phyloP scores from a whole-genome alignment of 2,113 vertebrate genomes.

The Albula glossodonta region DNA sequence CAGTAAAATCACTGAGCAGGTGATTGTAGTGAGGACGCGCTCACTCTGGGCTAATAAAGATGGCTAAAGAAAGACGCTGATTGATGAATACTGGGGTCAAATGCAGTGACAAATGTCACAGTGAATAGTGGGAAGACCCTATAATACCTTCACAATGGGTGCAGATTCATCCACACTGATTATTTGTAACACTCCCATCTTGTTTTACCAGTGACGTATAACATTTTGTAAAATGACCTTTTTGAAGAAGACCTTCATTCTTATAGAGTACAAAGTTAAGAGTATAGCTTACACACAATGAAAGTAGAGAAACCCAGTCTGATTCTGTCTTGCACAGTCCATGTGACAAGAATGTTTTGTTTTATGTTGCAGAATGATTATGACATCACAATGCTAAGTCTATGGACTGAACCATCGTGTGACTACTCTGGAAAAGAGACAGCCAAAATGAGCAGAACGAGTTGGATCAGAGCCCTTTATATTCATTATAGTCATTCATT shows the following conservation, averaged over 20 bases:
- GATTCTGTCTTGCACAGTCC: background rate
- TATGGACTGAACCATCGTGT: background rate
- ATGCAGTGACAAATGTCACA: background rate
- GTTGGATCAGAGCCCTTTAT: background rate
- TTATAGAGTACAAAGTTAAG: background rate
- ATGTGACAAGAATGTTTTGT: background rate
- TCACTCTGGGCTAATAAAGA: background rate
- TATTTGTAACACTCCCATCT: background rate
- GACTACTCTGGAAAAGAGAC: background rate
- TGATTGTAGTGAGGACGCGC: background rate
- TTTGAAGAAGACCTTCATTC: background rate
- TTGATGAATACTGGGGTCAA: background rate
- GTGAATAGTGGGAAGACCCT: background rate
- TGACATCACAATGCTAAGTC: background rate
- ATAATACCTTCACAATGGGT: background rate
- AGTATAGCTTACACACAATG: background rate
- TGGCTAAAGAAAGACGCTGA: background rate
- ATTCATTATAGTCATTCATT: constrained; percentile 63
- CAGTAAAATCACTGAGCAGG: background rate
- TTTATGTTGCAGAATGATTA: background rate
- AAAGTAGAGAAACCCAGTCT: background rate
- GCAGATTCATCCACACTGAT: background rate
- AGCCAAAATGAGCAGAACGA: background rate
- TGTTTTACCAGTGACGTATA: background rate
- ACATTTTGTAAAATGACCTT: background rate